Evolutionary conservation across 2,113 vertebrate genomes (phyloP).

Genomic region (Vimba vimba): DNA sequence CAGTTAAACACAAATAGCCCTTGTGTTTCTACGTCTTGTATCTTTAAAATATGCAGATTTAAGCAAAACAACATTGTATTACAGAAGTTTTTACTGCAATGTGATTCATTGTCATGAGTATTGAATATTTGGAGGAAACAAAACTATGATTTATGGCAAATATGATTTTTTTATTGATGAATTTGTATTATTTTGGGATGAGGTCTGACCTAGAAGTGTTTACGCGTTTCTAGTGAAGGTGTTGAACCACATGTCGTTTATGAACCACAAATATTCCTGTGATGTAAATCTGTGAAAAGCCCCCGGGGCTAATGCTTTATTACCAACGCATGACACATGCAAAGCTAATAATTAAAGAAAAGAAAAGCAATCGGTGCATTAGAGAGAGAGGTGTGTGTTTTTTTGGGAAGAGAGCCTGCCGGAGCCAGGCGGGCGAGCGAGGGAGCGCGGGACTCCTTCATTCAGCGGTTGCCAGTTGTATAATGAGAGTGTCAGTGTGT

Average conservation of each 20-base stretch:
- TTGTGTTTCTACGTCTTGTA: too few relatives aligned
- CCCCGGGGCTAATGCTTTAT: not conserved
- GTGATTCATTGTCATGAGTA: not conserved
- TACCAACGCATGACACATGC: not conserved
- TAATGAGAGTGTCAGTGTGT: constrained; percentile 83
- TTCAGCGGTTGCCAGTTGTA: constrained; percentile 72
- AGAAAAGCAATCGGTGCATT: not conserved
- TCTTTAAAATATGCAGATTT: not conserved
- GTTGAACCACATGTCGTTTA: not conserved
- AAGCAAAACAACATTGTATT: not conserved
- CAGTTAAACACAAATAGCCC: too few relatives aligned
- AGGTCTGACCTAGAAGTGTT: not conserved
- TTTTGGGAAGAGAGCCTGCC: not conserved
- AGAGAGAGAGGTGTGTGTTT: not conserved
- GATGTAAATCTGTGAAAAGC: constrained; percentile 11
- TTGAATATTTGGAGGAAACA: not conserved
- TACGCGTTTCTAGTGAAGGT: not conserved
- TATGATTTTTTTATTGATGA: not conserved
- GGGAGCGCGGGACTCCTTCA: constrained; percentile 52
- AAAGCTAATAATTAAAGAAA: not conserved
- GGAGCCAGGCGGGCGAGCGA: not conserved
- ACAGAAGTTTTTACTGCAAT: not conserved
- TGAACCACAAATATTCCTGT: not conserved
- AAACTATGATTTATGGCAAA: not conserved
- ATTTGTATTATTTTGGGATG: not conserved